Evolutionary conservation across 2,888 invertebrate species (phyloP).

Genomic region (Lithodes maja): DNA sequence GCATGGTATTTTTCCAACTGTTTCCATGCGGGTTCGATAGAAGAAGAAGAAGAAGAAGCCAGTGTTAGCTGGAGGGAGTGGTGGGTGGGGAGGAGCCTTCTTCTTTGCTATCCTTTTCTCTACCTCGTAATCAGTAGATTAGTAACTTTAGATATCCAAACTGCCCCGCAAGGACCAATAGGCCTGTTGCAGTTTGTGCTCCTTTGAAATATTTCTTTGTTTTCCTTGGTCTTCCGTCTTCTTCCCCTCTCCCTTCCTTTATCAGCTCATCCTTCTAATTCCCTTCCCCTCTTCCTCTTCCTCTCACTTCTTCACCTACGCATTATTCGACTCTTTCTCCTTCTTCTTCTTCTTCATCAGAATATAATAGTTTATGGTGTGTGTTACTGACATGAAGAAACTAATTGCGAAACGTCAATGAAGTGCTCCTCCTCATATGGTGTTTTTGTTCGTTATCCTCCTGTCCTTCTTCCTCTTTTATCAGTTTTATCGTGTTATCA

Average conservation of each 20-base stretch:
- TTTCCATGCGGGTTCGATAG: too few species aligned
- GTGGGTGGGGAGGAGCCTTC: too few species aligned
- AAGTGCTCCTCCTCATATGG: too few species aligned
- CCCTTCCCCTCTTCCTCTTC: background rate
- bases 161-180: too few species aligned
- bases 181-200: too few species aligned
- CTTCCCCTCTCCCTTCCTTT: background rate
- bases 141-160: too few species aligned
- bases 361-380: background rate
- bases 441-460: background rate
- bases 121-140: too few species aligned
- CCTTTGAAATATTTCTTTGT: background rate
- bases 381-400: background rate
- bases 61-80: too few species aligned
- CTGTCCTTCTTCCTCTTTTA: background rate
- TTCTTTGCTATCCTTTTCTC: too few species aligned
- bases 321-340: background rate
- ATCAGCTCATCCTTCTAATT: background rate
- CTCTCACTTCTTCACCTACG: background rate
- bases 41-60: too few species aligned
- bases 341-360: background rate
- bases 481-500: background rate
- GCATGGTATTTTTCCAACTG: too few species aligned
- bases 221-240: background rate
- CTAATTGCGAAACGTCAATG: background rate